Evolutionary conservation across 2,888 invertebrate species (phyloP).

Genomic region (Drosophila subquinaria): DNA sequence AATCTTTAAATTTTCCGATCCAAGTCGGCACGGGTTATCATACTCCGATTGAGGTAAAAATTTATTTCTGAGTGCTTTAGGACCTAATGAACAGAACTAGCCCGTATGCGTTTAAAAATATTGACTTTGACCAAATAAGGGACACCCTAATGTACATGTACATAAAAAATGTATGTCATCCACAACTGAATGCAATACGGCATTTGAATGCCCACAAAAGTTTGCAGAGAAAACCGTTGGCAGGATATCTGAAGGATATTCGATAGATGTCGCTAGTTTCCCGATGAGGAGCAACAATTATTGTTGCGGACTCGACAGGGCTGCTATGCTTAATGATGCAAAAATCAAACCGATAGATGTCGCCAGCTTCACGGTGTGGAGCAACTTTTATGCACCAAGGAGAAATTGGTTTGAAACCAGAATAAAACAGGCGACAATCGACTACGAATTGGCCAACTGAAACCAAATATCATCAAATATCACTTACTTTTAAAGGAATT

Average conservation of each 20-base stretch:
- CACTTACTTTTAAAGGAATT: too few species aligned
- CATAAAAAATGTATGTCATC: neutral
- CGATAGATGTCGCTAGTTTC: neutral
- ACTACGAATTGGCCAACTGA: neutral
- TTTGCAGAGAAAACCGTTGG: neutral
- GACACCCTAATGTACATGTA: too few species aligned
- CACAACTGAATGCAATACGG: neutral
- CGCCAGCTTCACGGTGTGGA: neutral
- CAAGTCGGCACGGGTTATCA: too few species aligned
- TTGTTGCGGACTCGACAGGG: too few species aligned
- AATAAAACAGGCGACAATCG: neutral
- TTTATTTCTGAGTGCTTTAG: too few species aligned
- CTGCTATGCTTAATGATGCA: neutral
- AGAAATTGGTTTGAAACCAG: constrained; percentile 9
- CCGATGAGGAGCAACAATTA: too few species aligned
- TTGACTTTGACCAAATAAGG: too few species aligned
- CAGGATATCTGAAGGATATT: neutral
- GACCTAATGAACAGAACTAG: too few species aligned
- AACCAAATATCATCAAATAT: neutral
- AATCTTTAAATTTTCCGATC: too few species aligned
- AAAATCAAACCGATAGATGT: constrained; percentile 11
- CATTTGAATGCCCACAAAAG: neutral
- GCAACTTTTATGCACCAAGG: neutral
- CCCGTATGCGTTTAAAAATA: too few species aligned
- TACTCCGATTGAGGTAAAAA: too few species aligned